Evolutionary conservation across 2,113 vertebrate species (phyloP).

Genomic region (Nothobranchius kuhntae): DNA sequence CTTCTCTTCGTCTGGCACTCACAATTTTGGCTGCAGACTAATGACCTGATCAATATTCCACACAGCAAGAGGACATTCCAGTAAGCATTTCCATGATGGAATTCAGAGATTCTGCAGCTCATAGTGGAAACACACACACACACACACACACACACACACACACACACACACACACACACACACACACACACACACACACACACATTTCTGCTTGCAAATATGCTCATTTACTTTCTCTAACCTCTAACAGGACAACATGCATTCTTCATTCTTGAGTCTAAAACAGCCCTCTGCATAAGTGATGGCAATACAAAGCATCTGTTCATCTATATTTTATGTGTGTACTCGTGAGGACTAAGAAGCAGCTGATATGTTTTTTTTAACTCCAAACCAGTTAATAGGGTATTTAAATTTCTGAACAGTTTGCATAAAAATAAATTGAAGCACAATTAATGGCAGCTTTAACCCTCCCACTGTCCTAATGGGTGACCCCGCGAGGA

Average conservation of each 20-base stretch:
- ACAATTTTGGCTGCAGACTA: slow-evolving; percentile 31
- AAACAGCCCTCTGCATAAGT: background rate
- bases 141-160: background rate
- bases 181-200: no score
- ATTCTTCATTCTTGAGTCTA: background rate
- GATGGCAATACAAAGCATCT: background rate
- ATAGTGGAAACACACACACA: slow-evolving; percentile 43
- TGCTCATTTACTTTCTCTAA: background rate
- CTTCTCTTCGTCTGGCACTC: slow-evolving; percentile 17
- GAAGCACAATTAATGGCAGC: no score
- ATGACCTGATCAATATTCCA: slow-evolving; percentile 64
- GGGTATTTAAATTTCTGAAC: no score
- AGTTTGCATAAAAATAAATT: no score
- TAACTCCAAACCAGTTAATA: no score
- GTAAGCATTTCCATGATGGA: slow-evolving; percentile 51
- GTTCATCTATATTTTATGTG: background rate
- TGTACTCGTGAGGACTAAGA: background rate
- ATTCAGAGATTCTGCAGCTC: slow-evolving; percentile 31
- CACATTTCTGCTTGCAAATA: slow-evolving; percentile 3
- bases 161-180: background rate
- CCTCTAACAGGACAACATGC: background rate
- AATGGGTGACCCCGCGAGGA: no score
- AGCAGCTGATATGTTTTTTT: no score
- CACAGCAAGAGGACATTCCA: slow-evolving; percentile 35
- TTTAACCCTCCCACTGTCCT: no score